These are phyloP conservation scores for Pelochelys cantorii DNA, from an alignment of 2,797 vertebrate species.

Conservation along the genomic window DNA sequence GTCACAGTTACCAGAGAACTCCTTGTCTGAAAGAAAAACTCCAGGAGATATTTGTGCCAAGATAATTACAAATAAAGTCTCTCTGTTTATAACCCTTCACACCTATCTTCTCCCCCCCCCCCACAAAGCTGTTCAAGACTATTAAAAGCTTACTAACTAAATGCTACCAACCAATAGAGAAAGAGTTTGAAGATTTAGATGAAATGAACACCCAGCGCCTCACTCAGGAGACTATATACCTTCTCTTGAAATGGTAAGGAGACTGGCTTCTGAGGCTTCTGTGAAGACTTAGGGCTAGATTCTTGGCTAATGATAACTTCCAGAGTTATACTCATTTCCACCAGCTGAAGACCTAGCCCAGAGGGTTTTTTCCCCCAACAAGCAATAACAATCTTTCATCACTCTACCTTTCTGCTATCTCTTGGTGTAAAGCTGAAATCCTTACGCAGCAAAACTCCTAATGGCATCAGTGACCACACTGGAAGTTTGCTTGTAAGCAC, in stretches of 20 bases:
- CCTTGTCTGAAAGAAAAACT: background rate
- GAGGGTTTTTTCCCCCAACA: background rate
- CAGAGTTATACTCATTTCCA: background rate
- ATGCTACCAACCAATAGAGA: constrained; percentile 34
- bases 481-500: background rate
- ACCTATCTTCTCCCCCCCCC: background rate
- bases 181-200: constrained; percentile 67
- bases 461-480: background rate
- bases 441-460: background rate
- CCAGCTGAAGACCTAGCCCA: background rate
- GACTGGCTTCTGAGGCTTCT: background rate
- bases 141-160: constrained; percentile 68
- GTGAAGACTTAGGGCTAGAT: background rate
- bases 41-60: background rate
- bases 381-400: background rate
- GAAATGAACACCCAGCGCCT: constrained; percentile 61
- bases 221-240: constrained; percentile 43
- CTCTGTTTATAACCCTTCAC: background rate
- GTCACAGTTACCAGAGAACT: background rate
- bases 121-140: constrained; percentile 43
- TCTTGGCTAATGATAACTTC: background rate
- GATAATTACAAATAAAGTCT: background rate
- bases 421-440: background rate
- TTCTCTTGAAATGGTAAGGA: constrained; percentile 62
- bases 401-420: background rate